A percentile compares a stretch with the other conserved stretches of the same genome.
These are phyloP conservation scores for Plectropomus leopardus DNA, from an alignment of 2,113 vertebrate species.

Conservation along the genomic window DNA sequence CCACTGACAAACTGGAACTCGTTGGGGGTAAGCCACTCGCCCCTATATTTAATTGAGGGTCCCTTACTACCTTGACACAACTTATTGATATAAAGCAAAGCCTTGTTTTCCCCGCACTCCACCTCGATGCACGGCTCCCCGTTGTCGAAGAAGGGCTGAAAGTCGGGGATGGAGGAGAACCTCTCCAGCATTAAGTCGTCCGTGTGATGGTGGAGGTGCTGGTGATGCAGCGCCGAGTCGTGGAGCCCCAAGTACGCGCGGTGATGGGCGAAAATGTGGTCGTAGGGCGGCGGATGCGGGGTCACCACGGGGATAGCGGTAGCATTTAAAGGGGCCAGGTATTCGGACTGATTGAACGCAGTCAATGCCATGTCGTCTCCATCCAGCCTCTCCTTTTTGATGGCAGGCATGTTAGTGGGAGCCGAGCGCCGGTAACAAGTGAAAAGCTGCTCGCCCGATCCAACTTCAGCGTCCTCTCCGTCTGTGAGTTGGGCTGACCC, in stretches of 20 bases:
- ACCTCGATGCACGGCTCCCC: conserved; percentile 98
- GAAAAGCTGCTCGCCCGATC: conserved; percentile 79
- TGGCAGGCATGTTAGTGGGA: conserved; percentile 92
- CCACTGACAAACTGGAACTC: conserved; percentile 99
- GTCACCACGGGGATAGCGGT: conserved; percentile 91
- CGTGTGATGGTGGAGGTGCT: conserved; percentile 88
- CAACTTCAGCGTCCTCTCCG: conserved; percentile 84
- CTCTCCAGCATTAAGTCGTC: conserved; percentile 94
- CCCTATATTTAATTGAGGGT: conserved; percentile 96
- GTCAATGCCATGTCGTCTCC: conserved; percentile 95
- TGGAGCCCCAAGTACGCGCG: conserved; percentile 90
- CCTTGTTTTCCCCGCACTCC: conserved; percentile 98
- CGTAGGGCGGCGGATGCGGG: conserved; percentile 92
- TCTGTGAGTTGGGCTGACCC: conserved; percentile 79
- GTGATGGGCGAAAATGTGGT: conserved; percentile 90
- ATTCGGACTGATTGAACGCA: conserved; percentile 92
- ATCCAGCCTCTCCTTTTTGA: conserved; percentile 96
- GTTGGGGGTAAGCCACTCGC: conserved; percentile 98
- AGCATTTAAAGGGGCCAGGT: conserved; percentile 91
- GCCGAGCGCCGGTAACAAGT: conserved; percentile 85
- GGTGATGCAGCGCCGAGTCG: conserved; percentile 86
- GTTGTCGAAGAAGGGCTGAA: conserved; percentile 96
- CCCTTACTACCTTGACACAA: conserved; percentile 98
- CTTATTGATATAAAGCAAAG: conserved; percentile 96
- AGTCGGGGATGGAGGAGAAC: conserved; percentile 93